A percentile compares a stretch with the other conserved stretches of the same genome.
phyloP scores from a whole-genome alignment of 1,140 invertebrate species.

The Amphibalanus amphitrite region DNA sequence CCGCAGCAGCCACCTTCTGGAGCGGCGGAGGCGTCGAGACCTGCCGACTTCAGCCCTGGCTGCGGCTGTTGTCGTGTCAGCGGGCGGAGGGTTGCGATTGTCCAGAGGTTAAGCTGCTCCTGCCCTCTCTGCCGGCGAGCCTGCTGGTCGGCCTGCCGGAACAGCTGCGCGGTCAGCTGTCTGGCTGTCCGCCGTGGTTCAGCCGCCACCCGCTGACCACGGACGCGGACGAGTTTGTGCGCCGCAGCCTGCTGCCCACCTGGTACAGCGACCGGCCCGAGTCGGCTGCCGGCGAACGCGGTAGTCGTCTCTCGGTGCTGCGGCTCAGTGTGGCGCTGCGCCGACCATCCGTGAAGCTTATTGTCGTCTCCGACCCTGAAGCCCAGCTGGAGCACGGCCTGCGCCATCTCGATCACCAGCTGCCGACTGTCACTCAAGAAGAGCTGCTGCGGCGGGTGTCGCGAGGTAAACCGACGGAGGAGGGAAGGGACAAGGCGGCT shows the following conservation, averaged over 20 bases:
- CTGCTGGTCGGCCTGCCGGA: background rate
- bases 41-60: background rate
- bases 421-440: too few relatives aligned
- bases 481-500: too few relatives aligned
- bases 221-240: background rate
- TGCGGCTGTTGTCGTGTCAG: background rate
- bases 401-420: too few relatives aligned
- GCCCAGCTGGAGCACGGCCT: background rate
- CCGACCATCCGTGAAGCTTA: background rate
- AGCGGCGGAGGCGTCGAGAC: background rate
- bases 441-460: too few relatives aligned
- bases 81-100: background rate
- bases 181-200: background rate
- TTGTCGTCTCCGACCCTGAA: background rate
- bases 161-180: background rate
- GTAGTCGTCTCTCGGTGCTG: background rate
- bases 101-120: background rate
- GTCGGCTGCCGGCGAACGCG: background rate
- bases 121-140: background rate
- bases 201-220: background rate
- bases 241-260: background rate
- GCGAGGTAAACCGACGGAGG: too few relatives aligned
- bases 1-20: background rate
- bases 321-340: background rate
- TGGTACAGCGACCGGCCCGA: background rate